These are phyloP conservation scores for Delphinus delphis DNA, from an alignment of 2,113 vertebrate genomes.

Conservation along the genomic window DNA sequence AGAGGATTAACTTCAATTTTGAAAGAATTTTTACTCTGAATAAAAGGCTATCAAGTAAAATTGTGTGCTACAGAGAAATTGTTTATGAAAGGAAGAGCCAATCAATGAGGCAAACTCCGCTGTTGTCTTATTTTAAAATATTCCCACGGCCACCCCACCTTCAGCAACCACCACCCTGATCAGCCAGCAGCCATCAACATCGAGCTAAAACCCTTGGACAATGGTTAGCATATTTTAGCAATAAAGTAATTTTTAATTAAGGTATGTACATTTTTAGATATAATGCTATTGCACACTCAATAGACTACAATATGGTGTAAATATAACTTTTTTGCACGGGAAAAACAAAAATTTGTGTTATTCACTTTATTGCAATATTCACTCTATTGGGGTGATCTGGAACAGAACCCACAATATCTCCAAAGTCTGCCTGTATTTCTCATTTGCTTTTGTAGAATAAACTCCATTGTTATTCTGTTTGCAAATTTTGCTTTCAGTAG, in stretches of 20 bases:
- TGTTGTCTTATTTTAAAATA: background rate
- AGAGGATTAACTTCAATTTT: background rate
- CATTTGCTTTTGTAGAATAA: background rate
- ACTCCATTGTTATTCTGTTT: background rate
- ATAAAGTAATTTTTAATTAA: background rate
- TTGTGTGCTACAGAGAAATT: background rate
- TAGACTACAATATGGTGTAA: background rate
- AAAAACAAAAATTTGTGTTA: background rate
- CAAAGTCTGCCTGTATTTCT: background rate
- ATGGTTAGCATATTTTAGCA: background rate
- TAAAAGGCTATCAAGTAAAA: background rate
- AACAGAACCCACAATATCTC: background rate
- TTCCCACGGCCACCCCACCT: background rate
- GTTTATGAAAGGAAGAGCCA: background rate
- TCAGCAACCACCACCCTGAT: background rate
- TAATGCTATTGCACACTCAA: background rate
- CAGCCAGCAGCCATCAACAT: accelerated
- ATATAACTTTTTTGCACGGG: too few relatives aligned
- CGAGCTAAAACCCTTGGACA: background rate
- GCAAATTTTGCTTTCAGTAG: background rate
- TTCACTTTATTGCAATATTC: background rate
- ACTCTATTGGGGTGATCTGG: background rate
- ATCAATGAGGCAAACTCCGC: accelerated
- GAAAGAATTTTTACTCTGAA: background rate
- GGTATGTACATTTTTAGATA: background rate